These are phyloP conservation scores for Gymnocephalus cernua DNA, from an alignment of 2,113 vertebrate genomes.

Conservation along the genomic window DNA sequence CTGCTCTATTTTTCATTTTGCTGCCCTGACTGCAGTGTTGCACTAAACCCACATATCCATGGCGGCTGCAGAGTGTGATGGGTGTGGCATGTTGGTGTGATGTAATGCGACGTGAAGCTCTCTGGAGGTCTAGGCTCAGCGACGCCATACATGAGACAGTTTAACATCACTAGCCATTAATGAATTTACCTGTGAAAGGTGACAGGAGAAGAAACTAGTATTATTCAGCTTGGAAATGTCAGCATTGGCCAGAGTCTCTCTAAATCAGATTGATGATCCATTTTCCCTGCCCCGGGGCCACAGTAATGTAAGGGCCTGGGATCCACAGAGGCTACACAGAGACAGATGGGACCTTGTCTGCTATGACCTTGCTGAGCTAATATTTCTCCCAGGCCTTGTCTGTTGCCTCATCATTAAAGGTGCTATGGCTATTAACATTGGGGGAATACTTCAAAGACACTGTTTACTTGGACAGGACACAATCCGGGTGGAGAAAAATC, in stretches of 20 bases:
- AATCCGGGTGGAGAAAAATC: constrained; percentile 50
- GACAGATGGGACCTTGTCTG: constrained; percentile 83
- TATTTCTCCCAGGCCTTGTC: constrained; percentile 80
- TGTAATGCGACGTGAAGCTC: constrained; percentile 58
- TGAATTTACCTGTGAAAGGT: constrained; percentile 71
- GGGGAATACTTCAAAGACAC: constrained; percentile 73
- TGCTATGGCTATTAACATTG: constrained; percentile 76
- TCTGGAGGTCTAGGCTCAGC: constrained; percentile 56
- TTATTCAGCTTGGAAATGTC: constrained; percentile 74
- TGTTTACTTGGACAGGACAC: constrained; percentile 74
- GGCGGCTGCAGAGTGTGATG: constrained; percentile 27
- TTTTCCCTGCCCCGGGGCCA: constrained; percentile 75
- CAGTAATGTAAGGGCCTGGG: constrained; percentile 75
- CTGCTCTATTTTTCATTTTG: constrained; percentile 54
- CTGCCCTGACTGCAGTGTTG: constrained; percentile 22
- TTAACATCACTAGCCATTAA: constrained; percentile 66
- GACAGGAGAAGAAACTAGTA: constrained; percentile 66
- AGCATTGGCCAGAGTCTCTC: constrained; percentile 68
- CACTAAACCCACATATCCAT: constrained; percentile 14
- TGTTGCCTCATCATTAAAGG: constrained; percentile 80
- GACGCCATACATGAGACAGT: constrained; percentile 52
- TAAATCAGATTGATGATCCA: constrained; percentile 84
- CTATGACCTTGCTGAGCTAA: constrained; percentile 81
- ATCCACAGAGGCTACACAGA: constrained; percentile 74
- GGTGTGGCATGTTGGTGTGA: constrained; percentile 50